Evolutionary conservation across 2,113 vertebrate species (phyloP), one percentile per base, ranked within the genome.

Genomic region (Philantomba maxwellii): DNA sequence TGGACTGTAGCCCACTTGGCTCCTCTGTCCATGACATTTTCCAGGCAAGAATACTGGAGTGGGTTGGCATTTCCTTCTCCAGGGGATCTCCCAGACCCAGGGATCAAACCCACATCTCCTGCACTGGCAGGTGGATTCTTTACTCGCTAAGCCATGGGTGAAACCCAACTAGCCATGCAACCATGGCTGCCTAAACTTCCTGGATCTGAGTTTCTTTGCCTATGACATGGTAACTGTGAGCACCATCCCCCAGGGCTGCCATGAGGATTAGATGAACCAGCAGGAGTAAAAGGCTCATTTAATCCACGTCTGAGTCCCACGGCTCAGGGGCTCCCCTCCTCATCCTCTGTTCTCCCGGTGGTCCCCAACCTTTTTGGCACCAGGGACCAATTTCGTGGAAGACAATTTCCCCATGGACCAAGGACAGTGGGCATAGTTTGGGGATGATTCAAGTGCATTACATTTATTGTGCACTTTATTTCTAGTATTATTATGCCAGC

Each of bases 91-190:
- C n/a, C 66, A 39, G 66, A 5, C 5, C 1, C n/a, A 70, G 19
- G 66, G n/a, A 70, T 6, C 2, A 3, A 70, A 23, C n/a, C n/a
- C 66, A 39, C 19, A 11, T 23, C n/a, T 39, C n/a, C 66, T 39
- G 66, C n/a, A 39, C 66, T 23, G n/a, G 19, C 19, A 23, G n/a
- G 10, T 23, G n/a, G n/a, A 23, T 23, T 70, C n/a, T 23, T 23
- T 39, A 39, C n/a, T 23, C 2, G 0, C n/a, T 39, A 19, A 70
- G n/a, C 9, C n/a, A 39, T 0, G 5, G 9, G n/a, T n/a, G 10
- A 70, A 70, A 2, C n/a, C 17, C 64, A 70, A 2, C 9, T 36
- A 33, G n/a, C 23, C 53, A 7, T 1, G 23, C 0, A 25, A 21
- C n/a, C 1, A 1, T 12, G 28, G n/a, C 45, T 11, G 66, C 39